Percentiles rank a stretch among this genome's conserved stretches.
phyloP scores from a whole-genome alignment of 2,797 vertebrate species.

The Scyliorhinus canicula region DNA sequence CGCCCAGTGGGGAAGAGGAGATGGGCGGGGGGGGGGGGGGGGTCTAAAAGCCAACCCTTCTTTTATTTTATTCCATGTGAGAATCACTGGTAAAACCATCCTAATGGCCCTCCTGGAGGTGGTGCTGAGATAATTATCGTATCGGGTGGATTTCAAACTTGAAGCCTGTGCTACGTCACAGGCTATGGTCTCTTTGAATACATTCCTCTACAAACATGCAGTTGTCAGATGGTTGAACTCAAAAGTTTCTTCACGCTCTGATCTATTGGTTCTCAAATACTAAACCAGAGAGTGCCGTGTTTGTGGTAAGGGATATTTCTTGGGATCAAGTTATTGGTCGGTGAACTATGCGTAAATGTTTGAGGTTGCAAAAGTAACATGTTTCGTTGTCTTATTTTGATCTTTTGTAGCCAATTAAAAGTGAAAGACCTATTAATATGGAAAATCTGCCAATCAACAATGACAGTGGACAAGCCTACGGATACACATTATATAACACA shows the following conservation, averaged over 20 bases:
- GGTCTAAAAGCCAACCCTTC: too few relatives aligned
- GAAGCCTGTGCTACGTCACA: background rate
- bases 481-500: slow-evolving; percentile 84
- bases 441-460: slow-evolving; percentile 77
- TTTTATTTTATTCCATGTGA: background rate
- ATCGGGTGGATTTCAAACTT: background rate
- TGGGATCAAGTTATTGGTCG: background rate
- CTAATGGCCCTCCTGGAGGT: too few relatives aligned
- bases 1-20: too few relatives aligned
- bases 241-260: background rate
- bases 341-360: background rate
- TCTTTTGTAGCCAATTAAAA: slow-evolving; percentile 66
- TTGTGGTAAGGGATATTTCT: background rate
- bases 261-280: background rate
- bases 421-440: slow-evolving; percentile 73
- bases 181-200: background rate
- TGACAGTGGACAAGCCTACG: slow-evolving; percentile 76
- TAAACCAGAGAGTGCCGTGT: background rate
- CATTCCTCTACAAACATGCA: background rate
- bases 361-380: background rate
- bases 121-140: background rate
- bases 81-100: too few relatives aligned
- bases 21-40: too few relatives aligned
- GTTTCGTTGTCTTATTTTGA: slow-evolving; percentile 13
- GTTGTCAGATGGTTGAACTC: background rate